A percentile compares a stretch with the other conserved stretches of the same genome.
phyloP scores from a whole-genome alignment of 2,113 vertebrate genomes.

The Erythrolamprus reginae region DNA sequence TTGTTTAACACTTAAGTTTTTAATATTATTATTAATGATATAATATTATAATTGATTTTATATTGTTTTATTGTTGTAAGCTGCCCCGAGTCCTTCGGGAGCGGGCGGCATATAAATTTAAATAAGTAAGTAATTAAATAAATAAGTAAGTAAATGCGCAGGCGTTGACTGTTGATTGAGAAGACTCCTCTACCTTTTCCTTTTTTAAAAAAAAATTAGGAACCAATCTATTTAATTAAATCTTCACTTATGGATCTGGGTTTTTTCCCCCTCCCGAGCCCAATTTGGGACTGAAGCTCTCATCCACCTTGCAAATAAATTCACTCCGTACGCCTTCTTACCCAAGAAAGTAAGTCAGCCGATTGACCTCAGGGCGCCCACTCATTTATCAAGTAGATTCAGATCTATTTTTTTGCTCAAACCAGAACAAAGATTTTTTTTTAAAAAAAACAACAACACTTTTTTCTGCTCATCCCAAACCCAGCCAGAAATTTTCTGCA shows the following conservation, averaged over 20 bases:
- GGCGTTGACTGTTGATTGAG: background rate
- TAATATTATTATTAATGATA: too few relatives aligned
- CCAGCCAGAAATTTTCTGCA: background rate
- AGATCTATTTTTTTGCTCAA: background rate
- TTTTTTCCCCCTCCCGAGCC: background rate
- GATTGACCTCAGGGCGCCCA: background rate
- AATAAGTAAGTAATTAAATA: too few relatives aligned
- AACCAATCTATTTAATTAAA: background rate
- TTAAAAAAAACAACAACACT: too few relatives aligned
- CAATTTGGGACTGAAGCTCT: background rate
- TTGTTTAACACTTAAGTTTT: background rate
- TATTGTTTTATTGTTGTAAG: too few relatives aligned
- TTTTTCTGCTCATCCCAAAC: background rate
- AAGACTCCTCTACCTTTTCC: background rate
- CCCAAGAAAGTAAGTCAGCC: background rate
- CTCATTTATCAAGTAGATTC: background rate
- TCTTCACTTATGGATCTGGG: background rate
- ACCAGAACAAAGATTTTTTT: background rate
- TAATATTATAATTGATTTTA: too few relatives aligned
- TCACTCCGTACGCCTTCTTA: background rate
- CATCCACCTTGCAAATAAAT: background rate
- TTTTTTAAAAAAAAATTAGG: background rate
- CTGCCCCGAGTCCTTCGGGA: too few relatives aligned
- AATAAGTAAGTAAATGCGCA: too few relatives aligned
- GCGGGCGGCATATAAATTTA: too few relatives aligned